Base-by-base conservation (phyloP, 2,888 invertebrate species). In the Archips crataeganus region DNA sequence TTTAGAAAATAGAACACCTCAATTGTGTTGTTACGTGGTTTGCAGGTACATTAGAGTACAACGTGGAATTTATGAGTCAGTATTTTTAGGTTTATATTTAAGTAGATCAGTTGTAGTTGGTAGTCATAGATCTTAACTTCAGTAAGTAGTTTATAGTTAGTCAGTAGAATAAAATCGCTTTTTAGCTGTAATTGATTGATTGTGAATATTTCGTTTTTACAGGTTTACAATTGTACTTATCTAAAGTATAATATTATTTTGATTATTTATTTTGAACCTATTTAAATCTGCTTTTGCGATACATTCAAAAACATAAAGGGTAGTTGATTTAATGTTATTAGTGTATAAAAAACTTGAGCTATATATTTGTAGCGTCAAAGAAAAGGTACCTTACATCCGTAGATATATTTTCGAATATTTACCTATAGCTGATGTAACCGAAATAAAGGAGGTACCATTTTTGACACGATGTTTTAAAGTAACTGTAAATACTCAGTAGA, bases 11-110 rank as follows among this genome's bases (percentile, higher is more conserved):
- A 57, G 57, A 32, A 57, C 57, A 23, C 10, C 5, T 57, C 11
- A 32, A 9, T 23, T 23, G 23, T 54, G 54, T 23, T 54, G 10
- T 57, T 57, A 32, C 8, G 23, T 57, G 32, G 57, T 57, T 57
- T 32, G 3, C 57, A 63, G 63, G 76, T 76, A 70, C 49, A 60
- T 51, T 60, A 62, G 63, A 63, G 34, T 63, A 63, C 63, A 63
- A 63, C 13, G 23, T 63, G 63, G 47, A 63, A 63, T 63, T 63
- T 47, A 63, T 63, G 63, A 90, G 92, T 92, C 91, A 91, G 91
- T 92, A 91, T 83, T 82, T 77, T 78, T 73, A 84, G 79, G 78
- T 83, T 79, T 77, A 79, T 79, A 23, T 23, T 23, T 23, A 81
- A 79, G 78, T 64, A 68, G 76, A 63, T n/a, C 60, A 68, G 59